phyloP scores from a whole-genome alignment of 1,140 invertebrate species.

The Branchinecta lindahli region DNA sequence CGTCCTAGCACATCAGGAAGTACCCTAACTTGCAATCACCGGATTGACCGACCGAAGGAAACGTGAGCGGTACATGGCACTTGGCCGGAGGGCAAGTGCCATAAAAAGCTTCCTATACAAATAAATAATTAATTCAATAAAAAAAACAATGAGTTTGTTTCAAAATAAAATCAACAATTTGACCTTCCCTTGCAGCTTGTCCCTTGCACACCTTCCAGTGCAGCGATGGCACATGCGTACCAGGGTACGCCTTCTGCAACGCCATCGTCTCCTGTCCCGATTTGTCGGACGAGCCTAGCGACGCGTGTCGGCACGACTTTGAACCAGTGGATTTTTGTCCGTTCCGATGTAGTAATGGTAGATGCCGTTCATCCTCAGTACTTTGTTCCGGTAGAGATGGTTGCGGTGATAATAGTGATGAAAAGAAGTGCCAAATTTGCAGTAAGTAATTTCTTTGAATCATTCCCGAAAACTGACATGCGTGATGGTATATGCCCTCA shows the following conservation, averaged over 20 bases:
- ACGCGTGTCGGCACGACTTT: constrained; percentile 37
- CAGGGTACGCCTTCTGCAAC: constrained; percentile 79
- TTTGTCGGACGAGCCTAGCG: constrained; percentile 62
- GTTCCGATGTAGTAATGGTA: constrained; percentile 62
- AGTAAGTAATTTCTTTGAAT: constrained; percentile 43
- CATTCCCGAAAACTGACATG: too few species aligned
- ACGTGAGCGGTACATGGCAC: too few species aligned
- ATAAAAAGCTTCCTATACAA: too few species aligned
- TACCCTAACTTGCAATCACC: too few species aligned
- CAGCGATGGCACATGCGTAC: constrained; percentile 62
- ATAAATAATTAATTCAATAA: too few species aligned
- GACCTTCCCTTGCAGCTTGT: constrained; percentile 34
- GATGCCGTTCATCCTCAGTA: constrained; percentile 69
- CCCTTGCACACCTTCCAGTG: constrained; percentile 66
- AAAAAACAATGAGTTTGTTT: too few species aligned
- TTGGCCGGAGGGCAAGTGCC: too few species aligned
- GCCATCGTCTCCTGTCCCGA: constrained; percentile 67
- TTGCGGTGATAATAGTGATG: constrained; percentile 75
- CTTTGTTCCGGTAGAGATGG: constrained; percentile 72
- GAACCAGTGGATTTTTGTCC: constrained; percentile 42
- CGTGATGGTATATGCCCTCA: too few species aligned
- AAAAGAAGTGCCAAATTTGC: constrained; percentile 62
- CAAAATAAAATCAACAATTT: too few species aligned
- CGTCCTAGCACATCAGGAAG: too few species aligned
- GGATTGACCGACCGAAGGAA: too few species aligned